These are phyloP conservation scores for Lanius ludovicianus DNA, from an alignment of 2,113 vertebrate genomes.

Conservation along the genomic window DNA sequence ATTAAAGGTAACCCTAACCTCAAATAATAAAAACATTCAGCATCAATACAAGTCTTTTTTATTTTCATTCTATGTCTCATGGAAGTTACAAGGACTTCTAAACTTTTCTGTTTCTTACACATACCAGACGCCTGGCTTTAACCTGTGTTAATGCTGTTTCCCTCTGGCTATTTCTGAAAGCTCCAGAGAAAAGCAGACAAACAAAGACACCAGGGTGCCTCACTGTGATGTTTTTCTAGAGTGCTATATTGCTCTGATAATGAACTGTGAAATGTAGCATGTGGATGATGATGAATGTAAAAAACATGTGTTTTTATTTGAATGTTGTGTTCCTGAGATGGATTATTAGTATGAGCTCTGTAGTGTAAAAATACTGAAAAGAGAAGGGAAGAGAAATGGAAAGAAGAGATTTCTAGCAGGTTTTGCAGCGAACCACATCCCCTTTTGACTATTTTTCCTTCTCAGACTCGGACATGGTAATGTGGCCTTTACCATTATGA, in stretches of 20 bases:
- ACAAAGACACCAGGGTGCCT: neutral
- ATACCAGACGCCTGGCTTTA: neutral
- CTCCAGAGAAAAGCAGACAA: neutral
- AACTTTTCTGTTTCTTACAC: neutral
- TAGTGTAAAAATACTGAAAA: neutral
- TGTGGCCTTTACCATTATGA: rapidly evolving
- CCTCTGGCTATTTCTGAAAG: neutral
- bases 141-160: neutral
- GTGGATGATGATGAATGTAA: neutral
- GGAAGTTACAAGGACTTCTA: neutral
- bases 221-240: neutral
- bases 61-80: neutral
- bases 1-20: neutral
- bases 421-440: neutral
- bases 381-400: neutral
- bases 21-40: neutral
- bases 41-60: neutral
- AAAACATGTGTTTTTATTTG: constrained; percentile 15
- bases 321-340: neutral
- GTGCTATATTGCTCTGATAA: neutral
- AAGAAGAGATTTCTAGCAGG: neutral
- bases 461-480: neutral
- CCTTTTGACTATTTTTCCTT: neutral
- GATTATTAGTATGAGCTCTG: neutral
- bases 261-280: constrained; percentile 29